phyloP scores from a whole-genome alignment of 2,113 vertebrate species.

The Phaethornis superciliosus region DNA sequence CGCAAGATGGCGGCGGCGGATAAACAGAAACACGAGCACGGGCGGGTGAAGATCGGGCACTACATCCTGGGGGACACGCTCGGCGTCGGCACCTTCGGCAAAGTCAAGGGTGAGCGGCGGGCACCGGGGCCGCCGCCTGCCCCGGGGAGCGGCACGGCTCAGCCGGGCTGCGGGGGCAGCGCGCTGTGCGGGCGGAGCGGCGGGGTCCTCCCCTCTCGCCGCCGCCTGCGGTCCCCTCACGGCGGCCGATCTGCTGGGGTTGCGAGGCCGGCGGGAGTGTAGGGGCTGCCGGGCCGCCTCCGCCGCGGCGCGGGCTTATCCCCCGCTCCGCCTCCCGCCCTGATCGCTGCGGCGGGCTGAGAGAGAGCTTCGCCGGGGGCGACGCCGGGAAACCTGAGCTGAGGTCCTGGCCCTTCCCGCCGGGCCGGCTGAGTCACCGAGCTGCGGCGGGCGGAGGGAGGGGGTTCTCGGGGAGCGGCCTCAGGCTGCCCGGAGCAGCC shows the following conservation, averaged over 20 bases:
- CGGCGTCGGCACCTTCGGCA: conserved; percentile 95
- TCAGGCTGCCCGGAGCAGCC: neutral
- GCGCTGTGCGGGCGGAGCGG: neutral
- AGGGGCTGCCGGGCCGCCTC: too few species aligned
- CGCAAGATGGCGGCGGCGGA: conserved; percentile 96
- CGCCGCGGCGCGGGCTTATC: too few species aligned
- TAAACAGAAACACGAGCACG: conserved; percentile 95
- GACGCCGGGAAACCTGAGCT: neutral
- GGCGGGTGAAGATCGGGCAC: conserved; percentile 95
- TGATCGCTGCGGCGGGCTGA: neutral
- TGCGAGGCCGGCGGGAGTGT: too few species aligned
- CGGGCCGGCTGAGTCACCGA: neutral
- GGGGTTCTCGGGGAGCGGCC: neutral
- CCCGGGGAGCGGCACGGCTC: too few species aligned
- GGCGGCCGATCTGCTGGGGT: neutral
- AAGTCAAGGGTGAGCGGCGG: conserved; percentile 89
- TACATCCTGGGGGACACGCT: conserved; percentile 95
- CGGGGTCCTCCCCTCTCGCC: too few species aligned
- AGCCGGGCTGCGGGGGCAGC: neutral
- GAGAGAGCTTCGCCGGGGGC: too few species aligned
- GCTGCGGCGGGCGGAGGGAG: neutral
- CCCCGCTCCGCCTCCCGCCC: neutral
- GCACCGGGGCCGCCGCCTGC: neutral
- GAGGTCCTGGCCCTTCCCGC: neutral
- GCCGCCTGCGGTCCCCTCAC: neutral